Conservation (phyloP, 2,888 invertebrate genomes). For the Coremacera marginata region DNA sequence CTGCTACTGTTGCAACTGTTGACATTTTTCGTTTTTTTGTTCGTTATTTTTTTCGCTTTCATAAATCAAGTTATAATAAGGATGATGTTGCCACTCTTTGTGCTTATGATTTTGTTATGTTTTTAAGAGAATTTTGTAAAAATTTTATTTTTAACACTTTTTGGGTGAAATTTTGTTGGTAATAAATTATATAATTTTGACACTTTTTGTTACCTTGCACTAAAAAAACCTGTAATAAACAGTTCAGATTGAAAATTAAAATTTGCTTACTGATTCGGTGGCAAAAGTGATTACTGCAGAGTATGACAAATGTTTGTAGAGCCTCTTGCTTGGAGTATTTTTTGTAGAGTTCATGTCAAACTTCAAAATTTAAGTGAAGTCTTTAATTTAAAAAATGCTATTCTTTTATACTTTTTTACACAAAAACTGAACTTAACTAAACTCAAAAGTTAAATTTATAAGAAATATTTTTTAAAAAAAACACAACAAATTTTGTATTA, state of each 20-base stretch:
- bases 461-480: too few relatives aligned
- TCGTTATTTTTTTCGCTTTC: neutral
- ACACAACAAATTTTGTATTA: too few relatives aligned
- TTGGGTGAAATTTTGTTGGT: neutral
- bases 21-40: neutral
- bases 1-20: constrained; percentile 8
- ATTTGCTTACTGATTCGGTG: neutral
- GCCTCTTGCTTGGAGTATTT: too few relatives aligned
- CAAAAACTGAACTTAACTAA: too few relatives aligned
- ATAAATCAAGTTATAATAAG: too few relatives aligned
- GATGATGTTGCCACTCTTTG: neutral
- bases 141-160: neutral
- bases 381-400: too few relatives aligned
- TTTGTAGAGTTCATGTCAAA: too few relatives aligned
- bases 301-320: too few relatives aligned
- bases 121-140: neutral
- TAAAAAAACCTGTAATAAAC: neutral
- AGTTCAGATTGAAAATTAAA: neutral
- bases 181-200: constrained; percentile 11
- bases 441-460: too few relatives aligned
- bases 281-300: too few relatives aligned
- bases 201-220: neutral
- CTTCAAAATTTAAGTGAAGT: too few relatives aligned
- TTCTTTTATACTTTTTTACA: too few relatives aligned
- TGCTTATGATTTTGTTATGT: neutral